These are phyloP conservation scores for Cloeon dipterum DNA, from an alignment of 2,888 invertebrate genomes.

Conservation along the genomic window DNA sequence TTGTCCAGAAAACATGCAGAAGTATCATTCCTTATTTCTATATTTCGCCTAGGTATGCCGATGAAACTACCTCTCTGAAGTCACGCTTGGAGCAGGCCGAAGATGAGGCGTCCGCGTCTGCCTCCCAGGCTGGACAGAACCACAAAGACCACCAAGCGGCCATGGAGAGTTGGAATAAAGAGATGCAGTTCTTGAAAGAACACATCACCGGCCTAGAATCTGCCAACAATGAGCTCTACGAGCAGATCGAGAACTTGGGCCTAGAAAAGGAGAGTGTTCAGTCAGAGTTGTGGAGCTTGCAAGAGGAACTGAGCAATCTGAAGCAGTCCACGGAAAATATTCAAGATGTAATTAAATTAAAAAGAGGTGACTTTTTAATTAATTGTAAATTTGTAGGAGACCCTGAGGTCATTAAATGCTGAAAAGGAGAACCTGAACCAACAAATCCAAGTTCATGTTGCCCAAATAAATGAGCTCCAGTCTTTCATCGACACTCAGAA, in stretches of 20 bases:
- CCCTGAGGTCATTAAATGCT: too few species aligned
- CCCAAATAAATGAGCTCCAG: too few species aligned
- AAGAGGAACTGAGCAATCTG: constrained; percentile 17
- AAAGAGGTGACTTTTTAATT: too few species aligned
- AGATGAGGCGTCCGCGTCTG: constrained; percentile 10
- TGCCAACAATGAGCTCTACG: constrained; percentile 1
- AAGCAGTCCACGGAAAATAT: constrained; percentile 31
- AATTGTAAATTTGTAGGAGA: too few species aligned
- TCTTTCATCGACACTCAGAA: too few species aligned
- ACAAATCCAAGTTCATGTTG: neutral
- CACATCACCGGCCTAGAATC: constrained; percentile 10
- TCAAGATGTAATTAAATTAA: constrained; percentile 41
- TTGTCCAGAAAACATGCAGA: too few species aligned
- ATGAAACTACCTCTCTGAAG: neutral
- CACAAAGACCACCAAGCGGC: neutral
- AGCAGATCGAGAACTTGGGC: neutral
- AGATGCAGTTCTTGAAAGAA: neutral
- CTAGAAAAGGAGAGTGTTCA: constrained; percentile 15
- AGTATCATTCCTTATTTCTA: too few species aligned
- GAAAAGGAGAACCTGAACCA: neutral
- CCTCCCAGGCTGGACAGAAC: neutral
- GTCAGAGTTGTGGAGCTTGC: constrained; percentile 13
- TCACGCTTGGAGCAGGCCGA: constrained; percentile 10
- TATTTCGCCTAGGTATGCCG: too few species aligned
- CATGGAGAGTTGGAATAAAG: neutral